Base-by-base conservation (phyloP, 2,797 vertebrate species). In the Eulemur rubriventer region DNA sequence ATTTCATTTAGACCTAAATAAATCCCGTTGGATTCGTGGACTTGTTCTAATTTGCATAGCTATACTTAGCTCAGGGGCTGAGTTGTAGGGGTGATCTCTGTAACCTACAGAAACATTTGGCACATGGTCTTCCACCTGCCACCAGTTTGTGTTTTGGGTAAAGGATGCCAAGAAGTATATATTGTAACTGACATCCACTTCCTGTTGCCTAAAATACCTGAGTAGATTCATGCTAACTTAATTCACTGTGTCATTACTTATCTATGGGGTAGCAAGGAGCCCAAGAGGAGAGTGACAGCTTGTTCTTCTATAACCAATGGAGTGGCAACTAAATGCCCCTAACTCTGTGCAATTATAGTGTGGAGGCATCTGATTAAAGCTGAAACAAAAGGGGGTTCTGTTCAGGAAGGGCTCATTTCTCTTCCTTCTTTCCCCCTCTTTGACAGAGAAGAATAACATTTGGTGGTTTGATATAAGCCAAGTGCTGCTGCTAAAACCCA, bases 71-170 rank as follows among this genome's bases (percentile, higher is more conserved):
- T 82, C 57, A 52, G 33, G 55, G 63, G 28, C 80, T n/a, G 2
- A 22, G 16, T 91, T 55, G 43, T 89, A 96, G 76, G 78, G 48
- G 28, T 90, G 72, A 84, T 96, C 52, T 97, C 55, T 96, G 38
- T 84, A 93, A 93, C n/a, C 78, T 96, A 61, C 33, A 90, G 52
- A 95, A 95, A 67, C 30, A 84, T 79, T 75, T 76, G 87, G 73
- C 91, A 95, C 73, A 72, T 55, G 55, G 48, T 87, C 81, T 91
- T 95, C 89, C 83, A 94, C 72, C 82, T 97, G 90, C 72, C 65
- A 91, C 79, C 88, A 96, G 72, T 96, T 96, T 96, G 63, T 76
- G 87, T 91, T 97, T 91, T 95, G 90, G 63, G 87, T 65, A 95
- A 95, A 80, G 86, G 80, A 92, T 76, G 28, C 94, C 84, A 97